These are phyloP conservation scores for Spatulosminthurus flaviceps DNA, from an alignment of 2,888 invertebrate genomes.

Conservation along the genomic window DNA sequence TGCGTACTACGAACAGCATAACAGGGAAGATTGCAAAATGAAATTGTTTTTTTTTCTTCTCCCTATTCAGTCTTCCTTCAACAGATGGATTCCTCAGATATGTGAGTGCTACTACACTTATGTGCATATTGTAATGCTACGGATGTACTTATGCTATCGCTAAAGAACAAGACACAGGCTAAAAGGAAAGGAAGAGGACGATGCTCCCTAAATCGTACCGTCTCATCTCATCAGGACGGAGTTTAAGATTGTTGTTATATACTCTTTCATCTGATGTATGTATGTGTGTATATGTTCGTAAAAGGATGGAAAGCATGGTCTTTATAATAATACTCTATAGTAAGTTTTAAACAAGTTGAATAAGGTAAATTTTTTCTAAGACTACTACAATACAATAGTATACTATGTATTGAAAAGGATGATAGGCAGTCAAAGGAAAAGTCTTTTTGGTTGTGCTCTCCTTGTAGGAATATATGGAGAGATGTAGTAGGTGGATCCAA, in stretches of 20 bases:
- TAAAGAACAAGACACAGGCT: background rate
- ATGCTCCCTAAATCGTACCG: conserved; percentile 32
- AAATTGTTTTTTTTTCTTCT: conserved; percentile 25
- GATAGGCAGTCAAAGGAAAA: conserved; percentile 14
- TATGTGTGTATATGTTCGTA: background rate
- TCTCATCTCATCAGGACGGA: background rate
- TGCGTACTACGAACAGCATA: too few relatives aligned
- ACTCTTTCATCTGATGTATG: background rate
- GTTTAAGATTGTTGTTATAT: background rate
- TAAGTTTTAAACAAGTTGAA: background rate
- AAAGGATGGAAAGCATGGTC: background rate
- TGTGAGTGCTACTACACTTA: background rate
- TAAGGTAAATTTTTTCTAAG: conserved; percentile 14
- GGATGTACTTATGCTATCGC: too few relatives aligned
- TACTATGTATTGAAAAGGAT: background rate
- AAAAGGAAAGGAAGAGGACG: conserved; percentile 23
- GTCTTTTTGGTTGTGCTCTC: conserved; percentile 3
- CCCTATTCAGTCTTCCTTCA: background rate
- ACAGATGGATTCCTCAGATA: background rate
- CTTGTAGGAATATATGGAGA: background rate
- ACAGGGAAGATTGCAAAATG: conserved; percentile 20
- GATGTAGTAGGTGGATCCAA: conserved; percentile 16
- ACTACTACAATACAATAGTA: background rate
- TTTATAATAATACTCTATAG: too few relatives aligned
- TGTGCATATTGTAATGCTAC: background rate